phyloP scores from a whole-genome alignment of 35 echinoderm and acorn worm genomes.

The Heliocidaris tuberculata region DNA sequence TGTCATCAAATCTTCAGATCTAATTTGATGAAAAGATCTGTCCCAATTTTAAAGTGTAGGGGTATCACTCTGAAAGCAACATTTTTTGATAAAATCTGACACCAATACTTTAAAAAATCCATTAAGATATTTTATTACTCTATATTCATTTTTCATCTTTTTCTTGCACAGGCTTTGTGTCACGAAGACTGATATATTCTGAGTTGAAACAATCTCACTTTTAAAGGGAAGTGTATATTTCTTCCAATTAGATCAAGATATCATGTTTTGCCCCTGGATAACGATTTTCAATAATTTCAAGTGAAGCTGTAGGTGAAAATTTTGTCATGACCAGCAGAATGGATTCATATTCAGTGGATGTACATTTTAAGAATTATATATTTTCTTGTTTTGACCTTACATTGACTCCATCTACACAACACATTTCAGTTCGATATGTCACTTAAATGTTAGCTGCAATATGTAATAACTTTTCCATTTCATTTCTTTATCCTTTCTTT shows the following conservation, averaged over 20 bases:
- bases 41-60: neutral
- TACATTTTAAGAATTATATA: no score
- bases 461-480: no score
- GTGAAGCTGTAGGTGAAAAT: no score
- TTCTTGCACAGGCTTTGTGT: neutral
- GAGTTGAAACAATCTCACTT: neutral
- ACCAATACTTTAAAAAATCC: neutral
- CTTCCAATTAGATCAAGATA: neutral
- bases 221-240: neutral
- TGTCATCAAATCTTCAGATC: neutral
- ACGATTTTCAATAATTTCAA: no score
- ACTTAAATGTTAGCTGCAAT: no score
- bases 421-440: neutral
- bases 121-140: slow-evolving; percentile 2
- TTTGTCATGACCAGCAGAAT: no score
- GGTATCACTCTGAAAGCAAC: neutral
- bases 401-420: no score
- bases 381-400: no score
- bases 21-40: neutral
- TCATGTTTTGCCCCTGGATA: no score
- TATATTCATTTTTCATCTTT: neutral
- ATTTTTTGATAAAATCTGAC: neutral
- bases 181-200: neutral
- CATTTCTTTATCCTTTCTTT: no score
- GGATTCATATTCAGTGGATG: no score